Conservation (phyloP, 2,888 invertebrate species). For the Ormyrus thymus region DNA sequence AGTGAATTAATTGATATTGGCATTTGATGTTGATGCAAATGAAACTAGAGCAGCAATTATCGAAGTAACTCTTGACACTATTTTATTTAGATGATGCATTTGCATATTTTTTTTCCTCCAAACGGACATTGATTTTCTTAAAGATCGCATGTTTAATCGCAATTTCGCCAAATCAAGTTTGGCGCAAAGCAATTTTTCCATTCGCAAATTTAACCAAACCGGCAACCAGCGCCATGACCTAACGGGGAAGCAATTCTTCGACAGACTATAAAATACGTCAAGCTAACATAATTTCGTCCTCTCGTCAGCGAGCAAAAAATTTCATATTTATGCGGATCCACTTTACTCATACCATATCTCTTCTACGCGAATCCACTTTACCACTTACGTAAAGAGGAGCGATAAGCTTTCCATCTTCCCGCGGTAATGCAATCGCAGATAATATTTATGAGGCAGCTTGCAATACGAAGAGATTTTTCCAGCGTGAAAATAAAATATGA, state of each 20-base stretch:
- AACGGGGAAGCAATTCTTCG: neutral
- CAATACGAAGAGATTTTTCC: neutral
- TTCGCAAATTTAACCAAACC: neutral
- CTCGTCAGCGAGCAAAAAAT: slow-evolving; percentile 55
- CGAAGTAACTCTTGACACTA: too few species aligned
- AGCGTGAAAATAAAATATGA: slow-evolving; percentile 1
- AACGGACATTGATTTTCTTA: too few species aligned
- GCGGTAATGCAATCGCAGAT: slow-evolving; percentile 6
- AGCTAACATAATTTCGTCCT: slow-evolving; percentile 46
- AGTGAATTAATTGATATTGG: too few species aligned
- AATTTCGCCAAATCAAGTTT: too few species aligned
- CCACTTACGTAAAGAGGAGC: slow-evolving; percentile 31
- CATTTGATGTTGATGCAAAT: too few species aligned
- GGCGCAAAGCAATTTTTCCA: too few species aligned
- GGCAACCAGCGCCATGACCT: neutral
- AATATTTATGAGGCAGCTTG: slow-evolving; percentile 16
- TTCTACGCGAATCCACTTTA: slow-evolving; percentile 9
- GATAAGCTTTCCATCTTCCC: slow-evolving; percentile 33
- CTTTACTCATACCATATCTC: slow-evolving; percentile 19
- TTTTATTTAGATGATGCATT: too few species aligned
- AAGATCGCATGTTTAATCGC: too few species aligned
- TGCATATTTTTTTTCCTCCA: too few species aligned
- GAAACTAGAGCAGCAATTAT: too few species aligned
- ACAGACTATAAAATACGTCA: slow-evolving; percentile 24
- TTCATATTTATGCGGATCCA: slow-evolving; percentile 59